These are phyloP conservation scores for Ommatoiulus sabulosus DNA, from an alignment of 2,888 invertebrate genomes.

Conservation along the genomic window DNA sequence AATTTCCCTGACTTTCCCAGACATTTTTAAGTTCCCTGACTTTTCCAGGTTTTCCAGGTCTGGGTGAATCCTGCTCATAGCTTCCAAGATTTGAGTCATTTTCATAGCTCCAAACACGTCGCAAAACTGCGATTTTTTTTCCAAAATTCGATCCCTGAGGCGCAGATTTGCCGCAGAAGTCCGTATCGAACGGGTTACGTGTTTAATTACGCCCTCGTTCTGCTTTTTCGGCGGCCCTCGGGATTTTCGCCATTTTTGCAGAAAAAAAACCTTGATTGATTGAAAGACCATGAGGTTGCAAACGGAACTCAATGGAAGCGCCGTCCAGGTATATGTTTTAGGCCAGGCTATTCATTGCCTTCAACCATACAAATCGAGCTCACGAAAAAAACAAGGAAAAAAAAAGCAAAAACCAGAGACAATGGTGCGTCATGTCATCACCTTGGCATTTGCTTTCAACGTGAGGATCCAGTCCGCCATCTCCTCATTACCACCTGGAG, in stretches of 20 bases:
- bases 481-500: not conserved
- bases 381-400: not conserved
- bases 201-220: conserved; percentile 40
- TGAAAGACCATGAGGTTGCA: conserved; percentile 43
- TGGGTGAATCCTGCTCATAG: too few relatives aligned
- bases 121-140: too few relatives aligned
- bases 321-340: conserved; percentile 40
- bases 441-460: conserved; percentile 36
- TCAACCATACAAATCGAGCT: conserved; percentile 26
- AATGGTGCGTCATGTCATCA: conserved; percentile 31
- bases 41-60: too few relatives aligned
- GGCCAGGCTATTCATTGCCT: conserved; percentile 13
- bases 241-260: conserved; percentile 32
- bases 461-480: conserved; percentile 12
- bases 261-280: conserved; percentile 5
- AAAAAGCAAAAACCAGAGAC: not conserved
- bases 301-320: conserved; percentile 36
- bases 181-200: conserved; percentile 38
- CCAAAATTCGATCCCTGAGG: too few relatives aligned
- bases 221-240: not conserved
- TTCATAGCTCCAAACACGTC: too few relatives aligned
- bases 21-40: too few relatives aligned
- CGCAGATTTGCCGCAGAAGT: not conserved
- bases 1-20: too few relatives aligned
- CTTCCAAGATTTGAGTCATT: too few relatives aligned